Evolutionary conservation across 2,797 vertebrate genomes (phyloP), one percentile per base, ranked within the genome.

Genomic region (Gadopsis bispinosus): DNA sequence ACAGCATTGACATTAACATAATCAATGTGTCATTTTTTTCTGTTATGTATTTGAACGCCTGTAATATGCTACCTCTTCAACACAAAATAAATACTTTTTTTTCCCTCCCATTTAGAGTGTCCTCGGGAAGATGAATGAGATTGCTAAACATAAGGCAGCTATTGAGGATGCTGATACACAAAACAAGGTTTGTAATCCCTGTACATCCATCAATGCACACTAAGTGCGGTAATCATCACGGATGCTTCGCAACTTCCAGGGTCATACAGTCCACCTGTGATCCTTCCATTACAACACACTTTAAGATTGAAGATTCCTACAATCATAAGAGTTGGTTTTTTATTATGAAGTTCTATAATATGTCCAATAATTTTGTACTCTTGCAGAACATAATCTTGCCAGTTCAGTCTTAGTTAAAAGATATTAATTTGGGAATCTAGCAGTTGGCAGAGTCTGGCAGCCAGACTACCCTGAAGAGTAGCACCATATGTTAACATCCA

Each of bases 111-210:
- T 83, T 20, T 78, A 99, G 97, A 98, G 97, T 61, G 97, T 99
- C 77, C 94, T 99, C 73, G 97, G 97, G 20, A 98, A 98, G 87
- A 97, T 98, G 96, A 98, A 98, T 69, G 97, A 99, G 89, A 97
- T 98, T 0, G 97, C 96, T 53, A 98, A 98, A 91, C 96, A 99
- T 92, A 99, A 98, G 91, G 83, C 96, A 20, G 92, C 96, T 0
- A 96, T 97, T 77, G 97, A 97, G 80, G 97, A 98, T 0, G 97
- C 97, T 1, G 97, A 98, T 47, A 97, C 96, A 33, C 97, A 98
- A 88, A 97, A 93, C 93, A 98, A 98, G 96, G 97, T 98, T 54
- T 69, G 91, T 81, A 11, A 16, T 71, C 13, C 12, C 53, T 60
- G 12, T 26, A 20, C n/a, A 29, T 56, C 16, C 1, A 64, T 74